These are phyloP conservation scores for Alloplasta piceator DNA, from an alignment of 2,888 invertebrate species.

Conservation along the genomic window DNA sequence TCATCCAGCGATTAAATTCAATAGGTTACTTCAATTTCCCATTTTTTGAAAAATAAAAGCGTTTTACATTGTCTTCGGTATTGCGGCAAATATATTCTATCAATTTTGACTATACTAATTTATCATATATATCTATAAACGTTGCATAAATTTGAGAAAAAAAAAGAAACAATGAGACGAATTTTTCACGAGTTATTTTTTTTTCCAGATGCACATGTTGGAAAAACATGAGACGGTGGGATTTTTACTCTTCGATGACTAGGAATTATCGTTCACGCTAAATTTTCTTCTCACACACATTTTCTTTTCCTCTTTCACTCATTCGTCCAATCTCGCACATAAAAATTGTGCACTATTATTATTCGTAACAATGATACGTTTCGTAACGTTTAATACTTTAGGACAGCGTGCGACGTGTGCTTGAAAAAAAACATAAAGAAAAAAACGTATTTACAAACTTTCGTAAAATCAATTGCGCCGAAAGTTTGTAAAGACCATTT, in stretches of 20 bases:
- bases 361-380: slow-evolving; percentile 74
- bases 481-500: no score
- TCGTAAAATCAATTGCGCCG: no score
- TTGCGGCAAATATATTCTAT: slow-evolving; percentile 48
- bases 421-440: slow-evolving; percentile 2
- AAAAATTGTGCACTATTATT: slow-evolving; percentile 47
- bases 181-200: slow-evolving; percentile 44
- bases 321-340: slow-evolving; percentile 34
- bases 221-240: no score
- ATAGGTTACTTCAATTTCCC: slow-evolving; percentile 7
- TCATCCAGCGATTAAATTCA: no score
- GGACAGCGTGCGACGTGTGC: slow-evolving; percentile 47
- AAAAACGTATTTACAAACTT: neutral
- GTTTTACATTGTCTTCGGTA: slow-evolving; percentile 50
- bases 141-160: neutral
- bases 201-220: neutral
- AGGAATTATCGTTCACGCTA: slow-evolving; percentile 33
- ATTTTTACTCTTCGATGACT: slow-evolving; percentile 43
- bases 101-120: slow-evolving; percentile 1
- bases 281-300: slow-evolving; percentile 18
- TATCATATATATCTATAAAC: neutral
- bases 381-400: slow-evolving; percentile 71
- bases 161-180: slow-evolving; percentile 33
- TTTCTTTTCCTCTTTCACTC: neutral
- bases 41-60: slow-evolving; percentile 35